Evolutionary conservation across 2,797 vertebrate species (phyloP).

Genomic region (Leuciscus waleckii): DNA sequence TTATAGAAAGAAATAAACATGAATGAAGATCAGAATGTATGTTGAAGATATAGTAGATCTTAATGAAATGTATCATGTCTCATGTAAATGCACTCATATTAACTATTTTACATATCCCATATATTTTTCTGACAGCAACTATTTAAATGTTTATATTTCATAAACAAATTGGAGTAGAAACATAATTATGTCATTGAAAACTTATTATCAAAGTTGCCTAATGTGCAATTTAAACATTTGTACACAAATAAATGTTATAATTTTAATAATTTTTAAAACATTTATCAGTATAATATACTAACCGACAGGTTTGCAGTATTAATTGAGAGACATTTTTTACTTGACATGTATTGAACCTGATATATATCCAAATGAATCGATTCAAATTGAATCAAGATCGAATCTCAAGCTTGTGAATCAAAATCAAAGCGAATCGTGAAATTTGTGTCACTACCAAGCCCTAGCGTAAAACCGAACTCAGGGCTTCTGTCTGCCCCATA

Average conservation of each 20-base stretch:
- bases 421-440: not conserved
- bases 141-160: too few relatives aligned
- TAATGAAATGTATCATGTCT: too few relatives aligned
- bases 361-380: not conserved
- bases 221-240: not conserved
- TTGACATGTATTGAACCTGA: not conserved
- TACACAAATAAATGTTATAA: not conserved
- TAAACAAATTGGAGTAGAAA: not conserved
- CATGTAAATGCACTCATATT: too few relatives aligned
- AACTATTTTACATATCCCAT: too few relatives aligned
- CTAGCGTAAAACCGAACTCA: not conserved
- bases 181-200: not conserved
- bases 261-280: not conserved
- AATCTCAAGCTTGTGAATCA: not conserved
- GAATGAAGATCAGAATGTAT: too few relatives aligned
- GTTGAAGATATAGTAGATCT: too few relatives aligned
- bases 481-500: slow-evolving; percentile 26
- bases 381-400: not conserved
- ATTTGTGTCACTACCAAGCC: not conserved
- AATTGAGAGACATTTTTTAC: not conserved
- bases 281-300: not conserved
- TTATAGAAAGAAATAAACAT: too few relatives aligned
- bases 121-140: too few relatives aligned
- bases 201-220: not conserved
- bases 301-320: not conserved